Evolutionary conservation across 2,888 invertebrate genomes (phyloP), one percentile per base, ranked within the genome.

Genomic region (Lottia gigantea): DNA sequence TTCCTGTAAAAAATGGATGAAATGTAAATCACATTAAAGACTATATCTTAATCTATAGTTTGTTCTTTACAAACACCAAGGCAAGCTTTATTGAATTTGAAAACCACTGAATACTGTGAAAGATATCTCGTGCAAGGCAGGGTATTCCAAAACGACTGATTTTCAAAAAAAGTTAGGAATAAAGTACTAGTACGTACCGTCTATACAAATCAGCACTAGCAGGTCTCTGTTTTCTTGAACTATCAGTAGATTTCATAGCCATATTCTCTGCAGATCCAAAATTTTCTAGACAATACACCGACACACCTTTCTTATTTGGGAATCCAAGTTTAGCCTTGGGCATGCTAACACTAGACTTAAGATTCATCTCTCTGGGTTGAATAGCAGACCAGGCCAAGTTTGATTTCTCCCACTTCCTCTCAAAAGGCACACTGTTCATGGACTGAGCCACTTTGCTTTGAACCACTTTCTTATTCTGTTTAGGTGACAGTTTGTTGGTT

Each of bases 301-400:
- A 46, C 47, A 46, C 64, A 0, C 70, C 67, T 26, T 68, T 68
- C 31, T 40, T 64, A 40, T 61, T 62, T 6, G 46, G 31, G 6
- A 46, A 64, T 31, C 61, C 62, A 63, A 15, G 45, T 25, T 16
- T 31, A 45, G 25, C 15, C n/a, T n/a, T 65, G 25, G n/a, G 68
- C n/a, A 40, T 63, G 71, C 75, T 74, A 26, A 79, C 62, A 62
- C 79, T 79, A 1, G 82, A 80, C 63, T 78, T 79, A 12, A 82
- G 82, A 62, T 74, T 81, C 1, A 85, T 75, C 62, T 85, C 86
- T n/a, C 83, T 77, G 2, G 78, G 76, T 63, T 83, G 80, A 70
- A 80, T 82, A 0, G 84, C 81, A 23, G 76, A 73, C 86, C 86
- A 86, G 0, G 83, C 83, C 7, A 76, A 79, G 47, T 83, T 85